Percentiles rank a stretch among this genome's conserved stretches.
These are phyloP conservation scores for Phyllostomus hastatus DNA, from an alignment of 2,113 vertebrate genomes.

Conservation along the genomic window DNA sequence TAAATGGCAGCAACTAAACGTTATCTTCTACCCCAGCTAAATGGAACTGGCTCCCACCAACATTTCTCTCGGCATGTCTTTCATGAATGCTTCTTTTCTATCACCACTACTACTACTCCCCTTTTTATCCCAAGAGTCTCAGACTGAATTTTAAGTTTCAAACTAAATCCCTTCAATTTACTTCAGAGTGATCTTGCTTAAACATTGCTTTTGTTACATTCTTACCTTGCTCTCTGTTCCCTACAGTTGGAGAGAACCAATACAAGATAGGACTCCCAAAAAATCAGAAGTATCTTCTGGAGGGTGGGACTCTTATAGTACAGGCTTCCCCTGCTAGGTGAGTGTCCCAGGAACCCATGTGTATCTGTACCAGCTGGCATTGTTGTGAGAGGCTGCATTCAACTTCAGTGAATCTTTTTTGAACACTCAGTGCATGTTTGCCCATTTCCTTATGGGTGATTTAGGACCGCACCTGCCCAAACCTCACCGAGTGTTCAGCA, in stretches of 20 bases:
- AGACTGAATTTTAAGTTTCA: not conserved
- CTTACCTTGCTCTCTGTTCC: not conserved
- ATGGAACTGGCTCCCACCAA: not conserved
- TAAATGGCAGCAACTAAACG: not conserved
- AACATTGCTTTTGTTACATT: not conserved
- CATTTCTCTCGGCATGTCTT: not conserved
- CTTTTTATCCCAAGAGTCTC: not conserved
- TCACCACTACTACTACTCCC: not conserved
- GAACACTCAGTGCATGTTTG: too few species aligned
- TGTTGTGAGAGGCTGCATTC: too few species aligned
- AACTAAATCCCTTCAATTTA: not conserved
- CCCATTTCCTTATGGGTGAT: too few species aligned
- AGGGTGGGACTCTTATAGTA: too few species aligned
- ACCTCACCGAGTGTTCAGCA: too few species aligned
- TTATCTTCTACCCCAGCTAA: not conserved
- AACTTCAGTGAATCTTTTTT: too few species aligned
- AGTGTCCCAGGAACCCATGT: too few species aligned
- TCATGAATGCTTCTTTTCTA: not conserved
- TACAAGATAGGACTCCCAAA: not conserved
- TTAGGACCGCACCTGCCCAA: too few species aligned
- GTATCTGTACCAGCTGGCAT: too few species aligned
- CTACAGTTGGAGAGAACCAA: not conserved
- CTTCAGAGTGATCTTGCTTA: not conserved
- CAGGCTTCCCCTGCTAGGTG: too few species aligned
- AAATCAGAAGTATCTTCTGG: too few species aligned